Conservation (phyloP, 2,113 vertebrate species). For the Takifugu flavidus region DNA sequence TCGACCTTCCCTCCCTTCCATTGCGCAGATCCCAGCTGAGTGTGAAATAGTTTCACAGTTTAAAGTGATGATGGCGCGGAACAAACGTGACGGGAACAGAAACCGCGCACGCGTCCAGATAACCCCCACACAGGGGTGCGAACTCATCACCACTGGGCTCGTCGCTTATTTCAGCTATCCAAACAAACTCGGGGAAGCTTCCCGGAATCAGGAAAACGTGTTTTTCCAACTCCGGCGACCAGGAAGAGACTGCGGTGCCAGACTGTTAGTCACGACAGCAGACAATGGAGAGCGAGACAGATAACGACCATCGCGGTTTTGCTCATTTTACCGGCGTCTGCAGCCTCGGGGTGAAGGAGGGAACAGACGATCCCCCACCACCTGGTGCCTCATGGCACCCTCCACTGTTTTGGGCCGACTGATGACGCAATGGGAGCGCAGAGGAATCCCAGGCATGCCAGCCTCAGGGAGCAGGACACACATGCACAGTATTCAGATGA, state of each 20-base stretch:
- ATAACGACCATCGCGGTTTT: slow-evolving; percentile 33
- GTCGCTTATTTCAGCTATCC: slow-evolving; percentile 44
- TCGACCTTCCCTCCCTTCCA: too few relatives aligned
- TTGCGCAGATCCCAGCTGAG: not conserved
- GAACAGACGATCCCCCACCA: slow-evolving; percentile 10
- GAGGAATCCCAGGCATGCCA: slow-evolving; percentile 60
- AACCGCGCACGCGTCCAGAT: slow-evolving; percentile 9
- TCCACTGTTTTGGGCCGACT: slow-evolving; percentile 30
- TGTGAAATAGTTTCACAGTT: not conserved
- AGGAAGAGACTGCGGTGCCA: slow-evolving; percentile 18
- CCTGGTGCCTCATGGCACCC: slow-evolving; percentile 46
- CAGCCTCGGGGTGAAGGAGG: not conserved
- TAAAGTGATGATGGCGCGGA: slow-evolving; percentile 18
- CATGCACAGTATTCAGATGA: not conserved
- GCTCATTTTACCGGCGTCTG: slow-evolving; percentile 30
- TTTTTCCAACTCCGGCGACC: not conserved
- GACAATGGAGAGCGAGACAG: slow-evolving; percentile 23
- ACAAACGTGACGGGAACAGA: slow-evolving; percentile 12
- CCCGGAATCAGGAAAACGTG: slow-evolving; percentile 30
- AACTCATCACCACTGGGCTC: slow-evolving; percentile 44
- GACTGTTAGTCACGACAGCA: slow-evolving; percentile 59
- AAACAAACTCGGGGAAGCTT: slow-evolving; percentile 61
- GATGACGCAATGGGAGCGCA: slow-evolving; percentile 46
- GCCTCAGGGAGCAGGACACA: slow-evolving; percentile 23
- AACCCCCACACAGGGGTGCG: slow-evolving; percentile 36